Conservation (phyloP, 2,888 invertebrate genomes). For the Elgonia sp. region DNA sequence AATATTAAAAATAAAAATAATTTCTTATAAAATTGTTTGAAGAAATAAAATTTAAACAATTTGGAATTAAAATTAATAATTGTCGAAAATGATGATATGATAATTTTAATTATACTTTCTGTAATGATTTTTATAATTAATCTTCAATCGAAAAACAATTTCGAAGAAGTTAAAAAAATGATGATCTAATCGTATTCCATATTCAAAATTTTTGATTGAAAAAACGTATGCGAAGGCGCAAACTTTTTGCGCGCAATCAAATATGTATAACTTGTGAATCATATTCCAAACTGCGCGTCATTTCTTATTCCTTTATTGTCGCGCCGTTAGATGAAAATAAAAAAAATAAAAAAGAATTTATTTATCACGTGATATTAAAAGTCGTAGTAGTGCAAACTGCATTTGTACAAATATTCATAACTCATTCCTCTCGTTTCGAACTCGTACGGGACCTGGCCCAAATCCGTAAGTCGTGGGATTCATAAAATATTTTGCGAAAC, state of each 20-base stretch:
- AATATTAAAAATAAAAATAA: too few relatives aligned
- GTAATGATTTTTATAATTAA: too few relatives aligned
- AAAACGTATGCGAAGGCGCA: neutral
- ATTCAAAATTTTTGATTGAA: conserved; percentile 11
- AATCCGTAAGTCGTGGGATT: conserved; percentile 35
- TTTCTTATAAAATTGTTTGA: too few relatives aligned
- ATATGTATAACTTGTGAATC: conserved; percentile 50
- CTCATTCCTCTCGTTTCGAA: conserved; percentile 37
- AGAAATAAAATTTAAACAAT: too few relatives aligned
- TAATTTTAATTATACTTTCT: too few relatives aligned
- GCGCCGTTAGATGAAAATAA: neutral
- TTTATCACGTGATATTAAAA: conserved; percentile 45
- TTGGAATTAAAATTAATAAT: too few relatives aligned
- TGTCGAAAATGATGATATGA: too few relatives aligned
- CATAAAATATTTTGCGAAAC: conserved; percentile 65
- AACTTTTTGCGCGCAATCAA: conserved; percentile 11
- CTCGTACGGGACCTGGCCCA: neutral
- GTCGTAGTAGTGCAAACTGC: conserved; percentile 39
- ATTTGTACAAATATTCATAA: conserved; percentile 58
- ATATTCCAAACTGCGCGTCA: conserved; percentile 26
- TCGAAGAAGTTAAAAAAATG: too few relatives aligned
- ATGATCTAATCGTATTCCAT: neutral
- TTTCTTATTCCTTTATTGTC: conserved; percentile 24
- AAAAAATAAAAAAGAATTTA: conserved; percentile 26
- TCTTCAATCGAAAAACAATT: too few relatives aligned